A percentile compares a stretch with the other conserved stretches of the same genome.
Conservation (phyloP, 2,888 invertebrate species). For the Caenorhabditis sp. region DNA sequence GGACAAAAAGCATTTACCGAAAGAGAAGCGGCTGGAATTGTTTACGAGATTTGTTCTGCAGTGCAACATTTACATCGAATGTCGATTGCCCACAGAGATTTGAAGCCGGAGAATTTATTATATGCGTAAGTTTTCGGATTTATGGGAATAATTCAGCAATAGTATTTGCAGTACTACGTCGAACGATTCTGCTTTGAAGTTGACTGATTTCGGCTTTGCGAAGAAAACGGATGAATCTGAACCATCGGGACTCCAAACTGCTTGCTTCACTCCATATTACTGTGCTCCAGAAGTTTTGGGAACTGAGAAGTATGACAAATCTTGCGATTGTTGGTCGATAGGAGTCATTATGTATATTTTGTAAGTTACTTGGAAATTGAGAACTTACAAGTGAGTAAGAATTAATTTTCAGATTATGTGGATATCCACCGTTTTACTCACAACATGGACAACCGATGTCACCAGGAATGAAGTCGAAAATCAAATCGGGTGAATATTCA, state of each 20-base stretch:
- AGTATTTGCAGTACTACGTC: conserved; percentile 66
- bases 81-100: conserved; percentile 94
- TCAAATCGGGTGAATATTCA: conserved; percentile 89
- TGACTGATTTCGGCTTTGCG: conserved; percentile 99
- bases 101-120: conserved; percentile 91
- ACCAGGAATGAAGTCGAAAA: conserved; percentile 97
- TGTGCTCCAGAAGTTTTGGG: conserved; percentile 84
- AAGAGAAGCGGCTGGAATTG: conserved; percentile 88
- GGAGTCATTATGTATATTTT: conserved; percentile 99
- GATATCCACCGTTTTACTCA: conserved; percentile 98
- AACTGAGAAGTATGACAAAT: conserved; percentile 96
- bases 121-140: conserved; percentile 76
- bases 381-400: too few species aligned
- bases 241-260: conserved; percentile 86
- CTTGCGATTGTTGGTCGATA: conserved; percentile 98
- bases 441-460: conserved; percentile 96
- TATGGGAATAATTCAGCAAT: neutral
- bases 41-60: conserved; percentile 94
- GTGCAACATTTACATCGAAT: conserved; percentile 90
- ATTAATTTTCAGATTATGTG: conserved; percentile 74
- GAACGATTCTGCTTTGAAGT: conserved; percentile 84
- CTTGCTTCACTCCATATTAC: conserved; percentile 98
- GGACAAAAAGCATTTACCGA: conserved; percentile 95
- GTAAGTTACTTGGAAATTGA: conserved; percentile 74
- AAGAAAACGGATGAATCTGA: conserved; percentile 82